A percentile compares a stretch with the other conserved stretches of the same genome.
Evolutionary conservation across 1,140 invertebrate genomes (phyloP).

Genomic region (Galendromus occidentalis): DNA sequence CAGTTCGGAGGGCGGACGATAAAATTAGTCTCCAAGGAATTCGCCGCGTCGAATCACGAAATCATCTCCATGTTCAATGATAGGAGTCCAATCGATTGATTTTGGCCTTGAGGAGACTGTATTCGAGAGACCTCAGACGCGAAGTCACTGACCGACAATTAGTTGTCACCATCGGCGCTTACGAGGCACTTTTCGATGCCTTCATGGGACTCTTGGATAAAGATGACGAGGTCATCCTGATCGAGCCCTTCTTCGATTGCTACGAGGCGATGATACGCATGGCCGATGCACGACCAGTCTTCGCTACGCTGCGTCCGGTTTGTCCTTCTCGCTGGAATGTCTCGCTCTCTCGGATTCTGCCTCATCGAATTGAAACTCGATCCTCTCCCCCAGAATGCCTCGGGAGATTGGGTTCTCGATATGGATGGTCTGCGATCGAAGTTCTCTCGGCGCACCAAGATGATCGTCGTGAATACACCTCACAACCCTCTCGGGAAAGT

Average conservation of each 20-base stretch:
- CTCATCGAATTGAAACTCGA: too few species aligned
- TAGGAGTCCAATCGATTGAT: constrained; percentile 34
- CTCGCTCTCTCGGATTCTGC: not conserved
- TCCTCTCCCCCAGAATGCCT: constrained; percentile 30
- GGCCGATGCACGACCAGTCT: constrained; percentile 63
- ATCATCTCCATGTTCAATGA: too few species aligned
- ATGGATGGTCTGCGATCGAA: constrained; percentile 49
- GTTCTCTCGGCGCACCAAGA: constrained; percentile 76
- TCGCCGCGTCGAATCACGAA: too few species aligned
- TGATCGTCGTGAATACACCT: constrained; percentile 82
- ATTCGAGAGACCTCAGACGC: constrained; percentile 27
- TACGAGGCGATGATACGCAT: constrained; percentile 77
- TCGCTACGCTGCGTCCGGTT: constrained; percentile 63
- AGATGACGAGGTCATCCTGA: constrained; percentile 53
- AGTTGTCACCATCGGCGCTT: constrained; percentile 34
- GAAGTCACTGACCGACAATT: constrained; percentile 31
- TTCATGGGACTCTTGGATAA: constrained; percentile 30
- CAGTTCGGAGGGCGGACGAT: too few species aligned
- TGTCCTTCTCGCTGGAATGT: constrained; percentile 20
- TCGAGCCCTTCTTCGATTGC: constrained; percentile 93
- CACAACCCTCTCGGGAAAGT: constrained; percentile 90
- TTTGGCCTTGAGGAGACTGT: constrained; percentile 30
- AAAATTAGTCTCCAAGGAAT: too few species aligned
- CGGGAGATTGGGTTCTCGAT: constrained; percentile 73
- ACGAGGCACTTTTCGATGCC: constrained; percentile 30